Evolutionary conservation across 2,113 vertebrate species (phyloP).

Genomic region (Petaurus breviceps): DNA sequence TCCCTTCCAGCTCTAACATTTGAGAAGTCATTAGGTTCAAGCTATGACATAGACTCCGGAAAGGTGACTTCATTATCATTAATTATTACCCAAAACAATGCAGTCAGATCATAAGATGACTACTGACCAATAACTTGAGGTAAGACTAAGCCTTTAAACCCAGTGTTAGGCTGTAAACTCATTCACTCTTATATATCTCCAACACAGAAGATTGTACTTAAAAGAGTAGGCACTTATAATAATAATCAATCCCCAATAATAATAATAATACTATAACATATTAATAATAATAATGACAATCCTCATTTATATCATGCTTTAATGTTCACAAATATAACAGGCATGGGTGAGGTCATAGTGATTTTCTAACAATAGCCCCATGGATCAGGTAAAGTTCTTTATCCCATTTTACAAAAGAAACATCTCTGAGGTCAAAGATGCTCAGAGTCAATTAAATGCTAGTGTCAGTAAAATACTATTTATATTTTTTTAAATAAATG

Average conservation of each 20-base stretch:
- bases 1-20: background rate
- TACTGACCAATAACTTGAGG: background rate
- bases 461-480: background rate
- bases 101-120: background rate
- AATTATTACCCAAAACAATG: background rate
- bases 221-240: background rate
- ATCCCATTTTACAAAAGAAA: background rate
- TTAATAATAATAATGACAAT: background rate
- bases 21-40: background rate
- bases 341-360: background rate
- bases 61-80: background rate
- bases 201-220: background rate
- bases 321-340: background rate
- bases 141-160: no score
- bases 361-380: background rate
- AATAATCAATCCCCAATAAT: no score
- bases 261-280: background rate
- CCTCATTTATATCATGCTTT: background rate
- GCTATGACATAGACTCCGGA: background rate
- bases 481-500: background rate
- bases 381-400: background rate
- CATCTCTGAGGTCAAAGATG: background rate
- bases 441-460: background rate
- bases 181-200: background rate
- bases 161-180: background rate